Evolutionary conservation across 2,797 vertebrate species (phyloP).

Genomic region (Rhynchonycteris naso): DNA sequence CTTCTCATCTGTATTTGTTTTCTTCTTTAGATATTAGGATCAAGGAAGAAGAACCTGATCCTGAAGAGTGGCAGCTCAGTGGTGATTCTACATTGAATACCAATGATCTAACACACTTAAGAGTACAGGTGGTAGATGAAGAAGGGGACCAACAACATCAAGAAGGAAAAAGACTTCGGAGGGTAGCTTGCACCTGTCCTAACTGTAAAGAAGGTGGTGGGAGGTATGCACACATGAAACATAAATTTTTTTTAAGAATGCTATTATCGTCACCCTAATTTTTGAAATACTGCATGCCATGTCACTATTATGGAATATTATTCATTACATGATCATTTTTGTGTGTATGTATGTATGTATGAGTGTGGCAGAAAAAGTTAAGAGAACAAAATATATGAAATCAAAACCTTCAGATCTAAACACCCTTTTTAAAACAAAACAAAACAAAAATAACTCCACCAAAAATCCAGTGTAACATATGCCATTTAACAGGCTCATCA

Average conservation of each 20-base stretch:
- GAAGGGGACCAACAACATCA: conserved; percentile 95
- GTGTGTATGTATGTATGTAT: conserved; percentile 57
- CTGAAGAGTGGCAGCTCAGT: conserved; percentile 98
- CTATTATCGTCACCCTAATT: conserved; percentile 41
- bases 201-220: conserved; percentile 99
- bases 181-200: conserved; percentile 98
- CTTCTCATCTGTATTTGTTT: conserved; percentile 77
- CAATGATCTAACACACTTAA: conserved; percentile 96
- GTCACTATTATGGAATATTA: conserved; percentile 50
- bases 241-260: conserved; percentile 11
- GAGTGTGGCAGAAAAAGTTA: conserved; percentile 56
- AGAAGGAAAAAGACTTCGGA: conserved; percentile 97
- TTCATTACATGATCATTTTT: conserved; percentile 70
- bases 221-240: conserved; percentile 89
- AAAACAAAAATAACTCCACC: neutral
- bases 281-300: conserved; percentile 67
- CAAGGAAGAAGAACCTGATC: conserved; percentile 98
- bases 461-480: neutral
- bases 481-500: conserved; percentile 36
- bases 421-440: conserved; percentile 14
- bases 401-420: neutral
- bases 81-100: conserved; percentile 97
- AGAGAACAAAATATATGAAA: conserved; percentile 34
- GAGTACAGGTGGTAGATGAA: conserved; percentile 95
- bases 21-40: conserved; percentile 93